Conservation (phyloP, 2,797 vertebrate genomes). For the Lemur catta region DNA sequence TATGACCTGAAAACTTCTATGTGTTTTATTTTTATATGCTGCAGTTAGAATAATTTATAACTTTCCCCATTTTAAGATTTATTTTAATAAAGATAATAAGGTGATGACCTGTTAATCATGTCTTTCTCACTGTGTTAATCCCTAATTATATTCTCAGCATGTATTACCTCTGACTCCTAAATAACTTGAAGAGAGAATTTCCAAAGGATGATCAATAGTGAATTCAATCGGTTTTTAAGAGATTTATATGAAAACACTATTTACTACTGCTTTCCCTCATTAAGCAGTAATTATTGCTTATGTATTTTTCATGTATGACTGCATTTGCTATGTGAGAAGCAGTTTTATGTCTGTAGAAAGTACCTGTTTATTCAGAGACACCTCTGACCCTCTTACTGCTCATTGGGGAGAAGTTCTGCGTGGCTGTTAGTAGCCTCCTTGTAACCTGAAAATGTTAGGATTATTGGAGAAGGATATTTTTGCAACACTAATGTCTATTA, state of each 20-base stretch:
- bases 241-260: constrained; percentile 18
- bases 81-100: constrained; percentile 58
- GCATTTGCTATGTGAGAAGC: neutral
- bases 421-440: neutral
- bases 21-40: constrained; percentile 24
- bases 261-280: neutral
- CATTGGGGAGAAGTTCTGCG: neutral
- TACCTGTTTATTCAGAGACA: neutral
- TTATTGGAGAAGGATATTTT: neutral
- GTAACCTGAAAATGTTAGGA: neutral
- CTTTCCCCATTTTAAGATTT: constrained; percentile 16
- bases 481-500: neutral
- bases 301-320: neutral
- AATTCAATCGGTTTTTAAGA: constrained; percentile 79
- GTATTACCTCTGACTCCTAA: constrained; percentile 67
- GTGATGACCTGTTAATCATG: constrained; percentile 60
- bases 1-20: neutral
- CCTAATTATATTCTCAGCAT: constrained; percentile 76
- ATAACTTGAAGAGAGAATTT: constrained; percentile 73
- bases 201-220: constrained; percentile 80
- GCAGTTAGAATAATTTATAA: constrained; percentile 16
- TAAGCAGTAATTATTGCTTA: neutral
- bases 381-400: neutral
- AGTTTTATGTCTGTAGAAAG: neutral
- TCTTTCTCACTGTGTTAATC: constrained; percentile 72